Conservation (phyloP, 53 echinoderm and acorn worm species). For the Henricia sp. region DNA sequence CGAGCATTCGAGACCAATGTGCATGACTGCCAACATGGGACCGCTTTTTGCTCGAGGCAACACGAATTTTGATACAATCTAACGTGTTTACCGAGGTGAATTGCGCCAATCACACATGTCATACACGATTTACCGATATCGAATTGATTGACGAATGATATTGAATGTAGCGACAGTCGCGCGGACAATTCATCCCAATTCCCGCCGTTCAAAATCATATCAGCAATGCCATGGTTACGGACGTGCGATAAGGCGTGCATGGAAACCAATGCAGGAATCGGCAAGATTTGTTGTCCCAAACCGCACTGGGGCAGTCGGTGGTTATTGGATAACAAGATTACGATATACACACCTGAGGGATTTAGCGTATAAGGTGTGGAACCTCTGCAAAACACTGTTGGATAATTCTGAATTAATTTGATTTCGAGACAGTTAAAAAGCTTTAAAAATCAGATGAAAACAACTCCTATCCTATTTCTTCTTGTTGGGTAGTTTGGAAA, state of each 20-base stretch:
- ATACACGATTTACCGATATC: conserved; percentile 2
- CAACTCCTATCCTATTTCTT: no score
- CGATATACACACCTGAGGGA: no score
- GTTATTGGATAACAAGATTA: no score
- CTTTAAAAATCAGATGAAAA: no score
- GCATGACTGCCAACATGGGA: no score
- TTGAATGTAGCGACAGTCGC: neutral
- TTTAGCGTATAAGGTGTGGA: no score
- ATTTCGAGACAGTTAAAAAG: no score
- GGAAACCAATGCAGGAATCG: neutral
- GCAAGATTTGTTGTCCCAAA: conserved; percentile 1
- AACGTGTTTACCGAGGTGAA: neutral
- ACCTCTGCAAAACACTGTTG: no score
- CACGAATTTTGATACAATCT: conserved; percentile 5
- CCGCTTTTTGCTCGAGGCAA: neutral
- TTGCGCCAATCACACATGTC: conserved; percentile 17
- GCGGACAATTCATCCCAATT: neutral
- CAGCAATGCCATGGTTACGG: conserved; percentile 3
- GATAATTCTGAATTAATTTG: no score
- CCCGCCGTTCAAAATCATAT: neutral
- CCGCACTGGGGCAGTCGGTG: neutral
- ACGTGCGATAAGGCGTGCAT: neutral
- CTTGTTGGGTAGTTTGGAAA: no score
- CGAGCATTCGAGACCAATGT: neutral
- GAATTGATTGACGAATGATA: conserved; percentile 19